phyloP scores from a whole-genome alignment of 2,888 invertebrate species.

The Meteorus cinctellus region DNA sequence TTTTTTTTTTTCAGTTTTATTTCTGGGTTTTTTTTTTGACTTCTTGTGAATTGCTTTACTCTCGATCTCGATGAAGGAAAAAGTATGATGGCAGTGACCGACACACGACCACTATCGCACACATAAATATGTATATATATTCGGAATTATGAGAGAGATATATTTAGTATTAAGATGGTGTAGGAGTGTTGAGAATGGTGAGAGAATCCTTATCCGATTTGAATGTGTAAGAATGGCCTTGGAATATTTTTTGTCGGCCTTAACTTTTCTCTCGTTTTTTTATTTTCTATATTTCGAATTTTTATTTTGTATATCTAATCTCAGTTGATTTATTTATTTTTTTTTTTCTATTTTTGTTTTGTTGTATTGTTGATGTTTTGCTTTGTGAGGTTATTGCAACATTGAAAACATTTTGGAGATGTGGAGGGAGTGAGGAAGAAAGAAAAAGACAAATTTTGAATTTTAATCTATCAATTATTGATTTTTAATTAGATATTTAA shows the following conservation, averaged over 20 bases:
- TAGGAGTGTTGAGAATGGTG: background rate
- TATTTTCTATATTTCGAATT: background rate
- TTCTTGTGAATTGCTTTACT: conserved; percentile 54
- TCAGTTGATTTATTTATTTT: background rate
- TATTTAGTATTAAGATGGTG: background rate
- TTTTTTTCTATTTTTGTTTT: background rate
- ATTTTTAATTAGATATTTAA: too few species aligned
- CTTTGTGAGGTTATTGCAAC: too few species aligned
- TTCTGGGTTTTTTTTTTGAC: conserved; percentile 41
- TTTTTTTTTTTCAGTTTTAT: conserved; percentile 21
- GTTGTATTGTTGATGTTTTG: too few species aligned
- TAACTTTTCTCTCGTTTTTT: background rate
- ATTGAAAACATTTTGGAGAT: too few species aligned
- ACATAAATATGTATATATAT: background rate
- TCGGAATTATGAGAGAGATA: conserved; percentile 7
- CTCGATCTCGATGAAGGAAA: conserved; percentile 61
- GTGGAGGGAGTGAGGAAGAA: too few species aligned
- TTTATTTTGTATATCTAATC: background rate
- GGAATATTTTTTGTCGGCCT: background rate
- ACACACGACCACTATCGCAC: conserved; percentile 21
- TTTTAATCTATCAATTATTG: too few species aligned
- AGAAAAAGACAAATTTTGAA: too few species aligned
- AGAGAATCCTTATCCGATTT: background rate
- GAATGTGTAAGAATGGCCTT: background rate
- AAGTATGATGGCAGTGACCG: conserved; percentile 47